Percentiles rank a stretch among this genome's conserved stretches.
Evolutionary conservation across 2,888 invertebrate genomes (phyloP).

Genomic region (Apamea monoglypha): DNA sequence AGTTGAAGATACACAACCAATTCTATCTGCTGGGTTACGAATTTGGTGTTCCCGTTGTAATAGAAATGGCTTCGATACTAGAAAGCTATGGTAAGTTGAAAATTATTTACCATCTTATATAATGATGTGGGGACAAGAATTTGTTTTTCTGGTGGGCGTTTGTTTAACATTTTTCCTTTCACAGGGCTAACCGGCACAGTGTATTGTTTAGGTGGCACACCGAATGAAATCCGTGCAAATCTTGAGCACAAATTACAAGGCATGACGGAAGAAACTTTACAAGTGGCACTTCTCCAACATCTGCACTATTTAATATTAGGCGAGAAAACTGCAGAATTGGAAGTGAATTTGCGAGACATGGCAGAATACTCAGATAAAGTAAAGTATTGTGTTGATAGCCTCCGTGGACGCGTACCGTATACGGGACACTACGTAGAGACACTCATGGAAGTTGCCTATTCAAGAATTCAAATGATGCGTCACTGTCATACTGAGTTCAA

Average conservation of each 20-base stretch:
- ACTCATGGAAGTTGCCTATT: conserved; percentile 17
- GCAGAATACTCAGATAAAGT: conserved; percentile 20
- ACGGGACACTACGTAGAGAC: neutral
- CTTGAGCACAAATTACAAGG: conserved; percentile 2
- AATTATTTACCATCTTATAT: neutral
- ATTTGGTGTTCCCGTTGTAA: conserved; percentile 71
- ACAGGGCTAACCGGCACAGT: conserved; percentile 13
- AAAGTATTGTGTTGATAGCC: conserved; percentile 1
- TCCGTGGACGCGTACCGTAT: conserved; percentile 15
- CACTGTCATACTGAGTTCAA: neutral
- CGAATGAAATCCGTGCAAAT: conserved; percentile 8
- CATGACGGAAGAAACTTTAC: conserved; percentile 25
- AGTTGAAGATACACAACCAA: conserved; percentile 39
- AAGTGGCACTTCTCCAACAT: conserved; percentile 14
- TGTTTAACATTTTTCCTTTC: neutral
- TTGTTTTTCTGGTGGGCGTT: neutral
- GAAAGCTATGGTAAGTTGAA: conserved; percentile 3
- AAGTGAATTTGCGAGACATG: neutral
- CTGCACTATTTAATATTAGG: conserved; percentile 10
- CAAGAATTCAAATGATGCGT: conserved; percentile 12
- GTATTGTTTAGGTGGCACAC: conserved; percentile 17
- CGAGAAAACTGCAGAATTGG: conserved; percentile 11
- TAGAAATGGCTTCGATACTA: conserved; percentile 73
- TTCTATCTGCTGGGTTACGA: conserved; percentile 73
- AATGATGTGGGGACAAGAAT: neutral